A percentile compares a stretch with the other conserved stretches of the same genome.
Evolutionary conservation across 2,797 vertebrate species (phyloP).

Genomic region (Florisuga fusca): DNA sequence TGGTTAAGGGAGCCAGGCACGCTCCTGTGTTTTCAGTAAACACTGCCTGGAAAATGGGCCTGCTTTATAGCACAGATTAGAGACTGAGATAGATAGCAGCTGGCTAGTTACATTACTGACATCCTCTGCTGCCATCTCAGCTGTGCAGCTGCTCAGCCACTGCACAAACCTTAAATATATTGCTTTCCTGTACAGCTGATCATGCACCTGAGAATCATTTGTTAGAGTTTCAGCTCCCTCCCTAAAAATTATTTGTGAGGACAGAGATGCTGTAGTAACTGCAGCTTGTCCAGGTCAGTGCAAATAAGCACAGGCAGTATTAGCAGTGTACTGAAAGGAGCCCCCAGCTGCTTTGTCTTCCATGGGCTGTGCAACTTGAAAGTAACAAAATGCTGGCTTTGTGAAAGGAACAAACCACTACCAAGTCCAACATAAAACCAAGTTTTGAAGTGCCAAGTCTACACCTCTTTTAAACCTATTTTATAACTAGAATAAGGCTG

Average conservation of each 20-base stretch:
- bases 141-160: not conserved
- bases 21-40: conserved; percentile 77
- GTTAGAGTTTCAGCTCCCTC: not conserved
- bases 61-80: conserved; percentile 63
- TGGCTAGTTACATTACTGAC: not conserved
- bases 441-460: not conserved
- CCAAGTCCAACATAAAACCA: not conserved
- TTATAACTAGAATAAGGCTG: not conserved
- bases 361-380: not conserved
- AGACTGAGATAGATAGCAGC: conserved; percentile 49
- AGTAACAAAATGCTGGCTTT: too few relatives aligned
- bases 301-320: not conserved
- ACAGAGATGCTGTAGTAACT: not conserved
- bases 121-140: not conserved
- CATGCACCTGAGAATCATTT: not conserved
- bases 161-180: not conserved
- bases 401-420: too few relatives aligned
- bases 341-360: not conserved
- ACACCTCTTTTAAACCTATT: not conserved
- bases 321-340: not conserved
- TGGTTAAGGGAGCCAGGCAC: conserved; percentile 53
- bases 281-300: not conserved
- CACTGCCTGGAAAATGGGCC: conserved; percentile 47
- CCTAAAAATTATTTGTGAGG: not conserved
- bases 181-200: not conserved